These are phyloP conservation scores for Anabas testudineus DNA, from an alignment of 2,797 vertebrate species.

Conservation along the genomic window DNA sequence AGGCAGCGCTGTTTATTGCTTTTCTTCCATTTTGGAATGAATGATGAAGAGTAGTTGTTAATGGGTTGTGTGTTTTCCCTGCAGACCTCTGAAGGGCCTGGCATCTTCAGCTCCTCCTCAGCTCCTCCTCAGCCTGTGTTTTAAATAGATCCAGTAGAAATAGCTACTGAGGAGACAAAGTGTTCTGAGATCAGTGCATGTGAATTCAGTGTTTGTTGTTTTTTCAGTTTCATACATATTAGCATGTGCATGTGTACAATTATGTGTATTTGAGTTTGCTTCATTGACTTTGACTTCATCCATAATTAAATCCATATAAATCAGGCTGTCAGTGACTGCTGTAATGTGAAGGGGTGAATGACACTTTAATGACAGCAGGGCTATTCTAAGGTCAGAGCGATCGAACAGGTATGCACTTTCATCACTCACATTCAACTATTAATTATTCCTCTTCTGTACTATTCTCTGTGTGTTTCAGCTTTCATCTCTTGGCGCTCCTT, in stretches of 20 bases:
- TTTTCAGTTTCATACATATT: slow-evolving; percentile 1
- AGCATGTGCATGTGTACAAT: slow-evolving; percentile 24
- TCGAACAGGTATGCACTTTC: slow-evolving; percentile 53
- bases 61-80: slow-evolving; percentile 18
- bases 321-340: slow-evolving; percentile 51
- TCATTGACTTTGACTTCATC: slow-evolving; percentile 57
- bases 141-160: slow-evolving; percentile 51
- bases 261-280: slow-evolving; percentile 15
- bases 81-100: slow-evolving; percentile 20
- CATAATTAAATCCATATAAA: slow-evolving; percentile 65
- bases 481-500: slow-evolving; percentile 12
- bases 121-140: slow-evolving; percentile 19
- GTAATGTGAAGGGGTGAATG: slow-evolving; percentile 24
- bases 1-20: slow-evolving; percentile 11
- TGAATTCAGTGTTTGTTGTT: not conserved
- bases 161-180: slow-evolving; percentile 36
- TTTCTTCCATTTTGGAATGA: slow-evolving; percentile 14
- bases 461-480: not conserved
- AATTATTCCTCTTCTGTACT: slow-evolving; percentile 27
- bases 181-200: not conserved
- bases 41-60: slow-evolving; percentile 27
- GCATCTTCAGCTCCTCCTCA: slow-evolving; percentile 30
- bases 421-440: slow-evolving; percentile 48
- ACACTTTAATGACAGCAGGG: slow-evolving; percentile 54
- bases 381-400: slow-evolving; percentile 52